phyloP scores from a whole-genome alignment of 2,113 vertebrate genomes.

The Cynoglossus semilaevis region DNA sequence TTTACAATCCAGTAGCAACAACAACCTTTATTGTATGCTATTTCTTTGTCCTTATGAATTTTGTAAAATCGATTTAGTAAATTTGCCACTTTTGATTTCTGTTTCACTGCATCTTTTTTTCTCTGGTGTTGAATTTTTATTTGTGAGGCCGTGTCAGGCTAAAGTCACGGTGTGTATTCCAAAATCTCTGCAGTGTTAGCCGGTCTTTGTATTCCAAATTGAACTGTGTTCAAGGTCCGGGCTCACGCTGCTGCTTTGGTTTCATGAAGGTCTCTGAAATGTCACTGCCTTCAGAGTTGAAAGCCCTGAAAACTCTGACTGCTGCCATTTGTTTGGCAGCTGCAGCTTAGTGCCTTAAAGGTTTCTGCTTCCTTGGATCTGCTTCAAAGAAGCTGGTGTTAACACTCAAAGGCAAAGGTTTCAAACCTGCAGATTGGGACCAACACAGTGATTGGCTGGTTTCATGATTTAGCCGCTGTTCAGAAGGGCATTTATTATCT shows the following conservation, averaged over 20 bases:
- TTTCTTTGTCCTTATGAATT: no score
- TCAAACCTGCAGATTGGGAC: slow-evolving; percentile 3
- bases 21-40: no score
- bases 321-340: slow-evolving; percentile 47
- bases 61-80: no score
- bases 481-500: neutral
- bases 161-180: no score
- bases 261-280: slow-evolving; percentile 57
- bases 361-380: slow-evolving; percentile 40
- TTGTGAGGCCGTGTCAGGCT: no score
- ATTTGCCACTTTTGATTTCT: no score
- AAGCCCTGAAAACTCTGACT: slow-evolving; percentile 23
- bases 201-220: neutral
- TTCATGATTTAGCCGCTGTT: neutral
- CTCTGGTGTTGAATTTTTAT: no score
- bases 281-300: slow-evolving; percentile 46
- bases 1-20: no score
- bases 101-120: no score
- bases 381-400: slow-evolving; percentile 27
- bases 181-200: neutral
- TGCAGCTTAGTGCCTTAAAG: slow-evolving; percentile 38
- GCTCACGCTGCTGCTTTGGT: slow-evolving; percentile 33
- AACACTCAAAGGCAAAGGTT: slow-evolving; percentile 27
- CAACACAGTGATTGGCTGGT: neutral
- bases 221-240: slow-evolving; percentile 10